A percentile compares a stretch with the other conserved stretches of the same genome.
phyloP scores from a whole-genome alignment of 2,113 vertebrate genomes.

The Trematocara marginatum region DNA sequence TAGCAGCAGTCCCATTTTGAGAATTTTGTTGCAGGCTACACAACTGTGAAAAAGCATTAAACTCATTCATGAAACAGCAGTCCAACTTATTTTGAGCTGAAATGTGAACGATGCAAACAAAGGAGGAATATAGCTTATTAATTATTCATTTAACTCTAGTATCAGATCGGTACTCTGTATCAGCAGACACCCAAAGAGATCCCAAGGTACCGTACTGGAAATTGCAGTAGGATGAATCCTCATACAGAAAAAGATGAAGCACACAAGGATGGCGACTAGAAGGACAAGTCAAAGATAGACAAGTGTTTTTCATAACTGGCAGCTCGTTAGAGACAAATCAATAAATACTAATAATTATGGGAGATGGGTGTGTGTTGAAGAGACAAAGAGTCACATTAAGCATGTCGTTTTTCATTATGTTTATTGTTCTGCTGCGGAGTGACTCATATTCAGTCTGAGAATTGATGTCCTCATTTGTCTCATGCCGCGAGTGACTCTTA shows the following conservation, averaged over 20 bases:
- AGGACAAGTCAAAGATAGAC: background rate
- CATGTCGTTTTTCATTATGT: constrained; percentile 38
- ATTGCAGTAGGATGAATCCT: background rate
- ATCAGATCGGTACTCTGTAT: background rate
- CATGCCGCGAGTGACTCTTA: constrained; percentile 23
- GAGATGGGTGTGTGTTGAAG: background rate
- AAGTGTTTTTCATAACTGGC: background rate
- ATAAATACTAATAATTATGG: constrained; percentile 18
- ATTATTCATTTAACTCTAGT: background rate
- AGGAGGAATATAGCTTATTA: background rate
- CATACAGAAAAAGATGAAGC: background rate
- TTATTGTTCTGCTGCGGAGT: constrained; percentile 18
- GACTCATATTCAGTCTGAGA: constrained; percentile 15
- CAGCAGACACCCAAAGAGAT: background rate
- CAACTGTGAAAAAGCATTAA: background rate
- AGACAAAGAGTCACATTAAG: constrained; percentile 29
- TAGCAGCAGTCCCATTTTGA: background rate
- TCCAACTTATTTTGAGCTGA: background rate
- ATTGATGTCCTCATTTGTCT: constrained; percentile 30
- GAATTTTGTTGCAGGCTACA: background rate
- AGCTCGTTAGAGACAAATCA: constrained; percentile 24
- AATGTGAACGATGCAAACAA: background rate
- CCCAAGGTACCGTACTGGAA: rapidly evolving
- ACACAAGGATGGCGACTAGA: background rate
- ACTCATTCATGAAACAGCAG: background rate